Conservation (phyloP, 1,140 invertebrate genomes). For the Trichonephila clavata region DNA sequence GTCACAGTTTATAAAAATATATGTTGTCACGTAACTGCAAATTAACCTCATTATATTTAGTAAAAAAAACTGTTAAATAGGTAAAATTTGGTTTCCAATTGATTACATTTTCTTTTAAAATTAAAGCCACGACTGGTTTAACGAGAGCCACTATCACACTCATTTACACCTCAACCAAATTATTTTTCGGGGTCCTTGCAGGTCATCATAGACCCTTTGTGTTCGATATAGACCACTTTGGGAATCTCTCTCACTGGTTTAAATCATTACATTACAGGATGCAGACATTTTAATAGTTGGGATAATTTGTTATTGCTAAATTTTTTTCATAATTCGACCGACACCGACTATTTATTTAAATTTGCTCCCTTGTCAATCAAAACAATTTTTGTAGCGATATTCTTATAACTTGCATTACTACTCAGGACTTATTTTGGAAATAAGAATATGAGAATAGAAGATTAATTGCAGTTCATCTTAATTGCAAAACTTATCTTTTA, state of each 20-base stretch:
- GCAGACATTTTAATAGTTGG: not conserved
- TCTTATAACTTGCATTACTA: not conserved
- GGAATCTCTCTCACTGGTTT: not conserved
- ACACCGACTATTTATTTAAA: not conserved
- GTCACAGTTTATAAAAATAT: no score
- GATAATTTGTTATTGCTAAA: not conserved
- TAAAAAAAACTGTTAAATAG: no score
- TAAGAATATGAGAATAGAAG: not conserved
- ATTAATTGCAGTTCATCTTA: not conserved
- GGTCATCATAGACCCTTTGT: not conserved
- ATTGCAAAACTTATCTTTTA: not conserved
- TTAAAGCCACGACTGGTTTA: no score
- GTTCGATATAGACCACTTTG: not conserved
- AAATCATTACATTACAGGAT: not conserved
- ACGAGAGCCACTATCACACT: no score
- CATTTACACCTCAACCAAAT: no score
- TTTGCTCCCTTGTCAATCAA: not conserved
- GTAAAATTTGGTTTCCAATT: no score
- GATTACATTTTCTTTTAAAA: no score
- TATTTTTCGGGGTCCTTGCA: no score
- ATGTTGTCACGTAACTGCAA: no score
- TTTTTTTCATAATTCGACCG: not conserved
- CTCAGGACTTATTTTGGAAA: not conserved
- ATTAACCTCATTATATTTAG: no score
- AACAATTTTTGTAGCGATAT: not conserved